Conservation (phyloP, 2,797 vertebrate genomes). For the Clarias fuscus region DNA sequence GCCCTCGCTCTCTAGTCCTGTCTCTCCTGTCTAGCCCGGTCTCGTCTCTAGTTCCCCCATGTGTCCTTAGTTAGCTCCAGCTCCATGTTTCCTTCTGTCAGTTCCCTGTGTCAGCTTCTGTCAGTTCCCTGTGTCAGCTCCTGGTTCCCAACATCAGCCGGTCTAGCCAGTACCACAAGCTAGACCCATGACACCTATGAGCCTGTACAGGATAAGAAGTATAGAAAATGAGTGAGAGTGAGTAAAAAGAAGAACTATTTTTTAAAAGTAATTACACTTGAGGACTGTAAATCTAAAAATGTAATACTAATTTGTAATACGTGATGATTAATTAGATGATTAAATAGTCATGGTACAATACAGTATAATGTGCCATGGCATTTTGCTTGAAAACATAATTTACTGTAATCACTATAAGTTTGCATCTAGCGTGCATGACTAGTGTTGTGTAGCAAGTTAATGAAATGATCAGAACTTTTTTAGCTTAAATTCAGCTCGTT, state of each 20-base stretch:
- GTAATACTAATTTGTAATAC: not conserved
- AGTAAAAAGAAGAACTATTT: not conserved
- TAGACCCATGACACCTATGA: no score
- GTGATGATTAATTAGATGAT: not conserved
- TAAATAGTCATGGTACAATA: not conserved
- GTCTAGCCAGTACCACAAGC: no score
- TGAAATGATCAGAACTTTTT: not conserved
- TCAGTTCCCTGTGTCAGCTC: no score
- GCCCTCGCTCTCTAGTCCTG: no score
- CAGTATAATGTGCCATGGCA: not conserved
- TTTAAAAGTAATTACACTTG: not conserved
- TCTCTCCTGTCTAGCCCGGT: no score
- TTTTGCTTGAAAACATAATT: not conserved
- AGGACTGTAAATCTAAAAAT: not conserved
- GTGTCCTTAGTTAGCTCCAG: no score
- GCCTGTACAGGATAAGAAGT: no score
- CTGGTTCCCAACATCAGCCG: no score
- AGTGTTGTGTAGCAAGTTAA: not conserved
- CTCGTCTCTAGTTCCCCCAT: no score
- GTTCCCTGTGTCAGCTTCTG: no score
- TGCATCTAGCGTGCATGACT: not conserved
- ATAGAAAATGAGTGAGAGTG: no score
- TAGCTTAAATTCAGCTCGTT: not conserved
- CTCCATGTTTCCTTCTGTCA: no score
- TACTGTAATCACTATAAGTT: not conserved